These are phyloP conservation scores for Acronicta psi DNA, from an alignment of 2,888 invertebrate genomes.

Conservation along the genomic window DNA sequence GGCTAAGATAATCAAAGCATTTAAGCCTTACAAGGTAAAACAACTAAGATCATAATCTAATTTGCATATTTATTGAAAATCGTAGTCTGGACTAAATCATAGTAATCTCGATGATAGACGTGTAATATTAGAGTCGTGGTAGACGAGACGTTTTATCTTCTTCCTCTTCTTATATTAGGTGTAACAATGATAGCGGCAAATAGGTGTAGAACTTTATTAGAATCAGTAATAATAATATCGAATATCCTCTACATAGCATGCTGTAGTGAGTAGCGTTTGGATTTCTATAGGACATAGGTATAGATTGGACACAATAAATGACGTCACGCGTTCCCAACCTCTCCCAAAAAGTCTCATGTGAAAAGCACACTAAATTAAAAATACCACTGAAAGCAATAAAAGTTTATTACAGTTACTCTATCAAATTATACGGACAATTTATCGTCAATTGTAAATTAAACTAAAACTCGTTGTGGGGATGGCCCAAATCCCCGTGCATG, in stretches of 20 bases:
- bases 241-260: conserved; percentile 75
- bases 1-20: conserved; percentile 66
- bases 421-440: conserved; percentile 33
- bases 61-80: conserved; percentile 79
- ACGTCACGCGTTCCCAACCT: conserved; percentile 7
- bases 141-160: conserved; percentile 65
- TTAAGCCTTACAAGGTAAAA: conserved; percentile 67
- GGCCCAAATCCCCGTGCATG: conserved; percentile 61
- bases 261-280: conserved; percentile 76
- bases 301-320: conserved; percentile 70
- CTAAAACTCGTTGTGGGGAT: conserved; percentile 41
- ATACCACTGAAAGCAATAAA: conserved; percentile 36
- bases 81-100: conserved; percentile 71
- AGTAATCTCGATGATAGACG: conserved; percentile 65
- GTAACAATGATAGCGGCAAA: conserved; percentile 68
- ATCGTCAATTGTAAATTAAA: conserved; percentile 45
- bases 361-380: conserved; percentile 5
- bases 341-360: conserved; percentile 5
- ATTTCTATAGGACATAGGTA: conserved; percentile 77
- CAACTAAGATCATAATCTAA: conserved; percentile 72
- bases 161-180: conserved; percentile 66
- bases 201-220: conserved; percentile 63
- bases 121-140: conserved; percentile 63
- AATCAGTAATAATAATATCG: conserved; percentile 61
- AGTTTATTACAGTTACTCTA: conserved; percentile 26